Evolutionary conservation across 2,113 vertebrate species (phyloP).

Genomic region (Ophthalmolycus amberensis): DNA sequence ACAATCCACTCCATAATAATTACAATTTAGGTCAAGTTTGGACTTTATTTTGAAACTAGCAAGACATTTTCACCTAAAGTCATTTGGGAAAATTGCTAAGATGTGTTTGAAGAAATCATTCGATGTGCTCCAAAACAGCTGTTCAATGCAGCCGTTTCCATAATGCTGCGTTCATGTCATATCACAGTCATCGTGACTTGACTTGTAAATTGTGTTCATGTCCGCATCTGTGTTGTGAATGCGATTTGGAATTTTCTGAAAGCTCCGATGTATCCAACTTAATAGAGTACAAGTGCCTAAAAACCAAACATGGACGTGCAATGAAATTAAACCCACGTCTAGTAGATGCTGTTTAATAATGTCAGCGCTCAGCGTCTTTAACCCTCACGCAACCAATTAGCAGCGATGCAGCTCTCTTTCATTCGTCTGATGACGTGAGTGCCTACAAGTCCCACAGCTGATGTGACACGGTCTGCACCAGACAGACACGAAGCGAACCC

Average conservation of each 20-base stretch:
- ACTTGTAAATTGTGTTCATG: not conserved
- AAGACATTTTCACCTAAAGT: not conserved
- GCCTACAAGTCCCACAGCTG: not conserved
- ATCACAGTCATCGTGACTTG: not conserved
- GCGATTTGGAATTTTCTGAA: not conserved
- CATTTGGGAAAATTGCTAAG: not conserved
- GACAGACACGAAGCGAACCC: not conserved
- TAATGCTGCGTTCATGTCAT: not conserved
- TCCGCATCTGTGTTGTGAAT: not conserved
- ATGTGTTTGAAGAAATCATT: not conserved
- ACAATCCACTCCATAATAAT: not conserved
- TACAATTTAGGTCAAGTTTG: not conserved
- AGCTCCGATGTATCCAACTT: not conserved
- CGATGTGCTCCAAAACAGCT: not conserved
- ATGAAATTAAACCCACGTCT: not conserved
- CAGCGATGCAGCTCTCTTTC: not conserved
- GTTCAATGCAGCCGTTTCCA: too few species aligned
- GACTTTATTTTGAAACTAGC: not conserved
- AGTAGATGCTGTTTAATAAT: too few species aligned
- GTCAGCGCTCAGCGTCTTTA: not conserved
- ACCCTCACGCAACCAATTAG: not conserved
- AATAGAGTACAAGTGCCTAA: not conserved
- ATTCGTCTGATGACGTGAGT: too few species aligned
- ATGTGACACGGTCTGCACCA: not conserved
- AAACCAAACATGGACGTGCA: not conserved